Percentiles rank a stretch among this genome's conserved stretches.
These are phyloP conservation scores for Stramonita haemastoma DNA, from an alignment of 2,888 invertebrate species.

Conservation along the genomic window DNA sequence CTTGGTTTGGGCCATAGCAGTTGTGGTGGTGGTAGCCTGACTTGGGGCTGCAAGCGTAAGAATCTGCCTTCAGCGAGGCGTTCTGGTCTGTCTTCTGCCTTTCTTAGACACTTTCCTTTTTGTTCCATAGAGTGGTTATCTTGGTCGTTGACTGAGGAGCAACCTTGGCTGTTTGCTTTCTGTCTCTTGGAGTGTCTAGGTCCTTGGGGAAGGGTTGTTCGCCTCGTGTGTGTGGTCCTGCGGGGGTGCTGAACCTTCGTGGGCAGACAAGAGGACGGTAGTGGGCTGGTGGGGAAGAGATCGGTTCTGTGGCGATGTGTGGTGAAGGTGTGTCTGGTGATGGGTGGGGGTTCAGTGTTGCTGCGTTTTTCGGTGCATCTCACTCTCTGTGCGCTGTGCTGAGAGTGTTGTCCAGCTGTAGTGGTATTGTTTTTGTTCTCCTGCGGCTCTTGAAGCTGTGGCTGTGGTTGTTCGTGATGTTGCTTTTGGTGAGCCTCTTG, in stretches of 20 bases:
- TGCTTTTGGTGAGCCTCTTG: background rate
- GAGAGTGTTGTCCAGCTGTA: background rate
- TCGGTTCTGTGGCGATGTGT: background rate
- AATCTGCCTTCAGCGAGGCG: background rate
- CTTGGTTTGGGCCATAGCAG: background rate
- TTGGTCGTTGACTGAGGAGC: background rate
- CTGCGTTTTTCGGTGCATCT: background rate
- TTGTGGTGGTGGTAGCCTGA: background rate
- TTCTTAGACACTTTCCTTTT: background rate
- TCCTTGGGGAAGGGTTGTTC: background rate
- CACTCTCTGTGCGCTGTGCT: background rate
- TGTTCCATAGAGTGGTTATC: too few species aligned
- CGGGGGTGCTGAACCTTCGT: background rate
- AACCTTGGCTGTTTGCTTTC: background rate
- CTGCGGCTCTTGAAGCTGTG: background rate
- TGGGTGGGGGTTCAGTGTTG: background rate
- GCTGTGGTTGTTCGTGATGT: background rate
- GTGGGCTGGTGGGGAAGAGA: background rate
- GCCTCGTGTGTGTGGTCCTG: slow-evolving; percentile 12
- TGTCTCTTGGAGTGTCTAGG: background rate
- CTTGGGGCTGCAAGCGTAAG: background rate
- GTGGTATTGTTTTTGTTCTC: background rate
- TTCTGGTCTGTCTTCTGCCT: background rate
- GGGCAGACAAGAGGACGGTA: background rate
- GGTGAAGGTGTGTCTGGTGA: background rate